A percentile compares a stretch with the other conserved stretches of the same genome.
Evolutionary conservation across 2,113 vertebrate genomes (phyloP).

Genomic region (Scortum barcoo): DNA sequence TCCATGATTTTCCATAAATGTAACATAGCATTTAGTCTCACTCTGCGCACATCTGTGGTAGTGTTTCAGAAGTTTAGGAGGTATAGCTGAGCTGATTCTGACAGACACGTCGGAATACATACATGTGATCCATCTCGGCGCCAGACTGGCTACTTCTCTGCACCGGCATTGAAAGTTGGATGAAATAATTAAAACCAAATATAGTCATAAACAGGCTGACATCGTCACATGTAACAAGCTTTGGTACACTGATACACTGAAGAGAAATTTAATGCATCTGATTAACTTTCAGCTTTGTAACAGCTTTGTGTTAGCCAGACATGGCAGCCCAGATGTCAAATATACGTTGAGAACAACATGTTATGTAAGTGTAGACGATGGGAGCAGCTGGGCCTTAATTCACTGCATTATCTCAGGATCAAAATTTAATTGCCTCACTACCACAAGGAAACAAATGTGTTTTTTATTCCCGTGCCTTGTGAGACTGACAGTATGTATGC

Average conservation of each 20-base stretch:
- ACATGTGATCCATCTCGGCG: constrained; percentile 5
- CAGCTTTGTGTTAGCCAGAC: neutral
- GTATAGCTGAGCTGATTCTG: neutral
- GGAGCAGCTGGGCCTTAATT: constrained; percentile 29
- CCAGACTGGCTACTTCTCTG: neutral
- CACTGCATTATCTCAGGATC: constrained; percentile 3
- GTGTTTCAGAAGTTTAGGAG: constrained; percentile 6
- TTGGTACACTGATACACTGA: no score
- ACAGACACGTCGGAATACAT: constrained; percentile 13
- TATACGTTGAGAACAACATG: neutral
- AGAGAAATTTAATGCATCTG: no score
- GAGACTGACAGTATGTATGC: neutral
- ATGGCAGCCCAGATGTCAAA: neutral
- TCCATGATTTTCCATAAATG: constrained; percentile 53
- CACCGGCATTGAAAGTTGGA: neutral
- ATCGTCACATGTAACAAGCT: neutral
- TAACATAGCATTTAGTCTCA: constrained; percentile 32
- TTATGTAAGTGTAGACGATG: neutral
- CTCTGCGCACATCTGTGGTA: constrained; percentile 1
- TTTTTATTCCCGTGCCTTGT: neutral
- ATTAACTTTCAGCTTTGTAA: no score
- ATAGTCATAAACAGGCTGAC: neutral
- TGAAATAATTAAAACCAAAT: neutral
- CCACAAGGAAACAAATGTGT: neutral
- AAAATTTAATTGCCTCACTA: constrained; percentile 4